Base-by-base conservation (phyloP, 2,113 vertebrate genomes). In the Nanorana parkeri region DNA sequence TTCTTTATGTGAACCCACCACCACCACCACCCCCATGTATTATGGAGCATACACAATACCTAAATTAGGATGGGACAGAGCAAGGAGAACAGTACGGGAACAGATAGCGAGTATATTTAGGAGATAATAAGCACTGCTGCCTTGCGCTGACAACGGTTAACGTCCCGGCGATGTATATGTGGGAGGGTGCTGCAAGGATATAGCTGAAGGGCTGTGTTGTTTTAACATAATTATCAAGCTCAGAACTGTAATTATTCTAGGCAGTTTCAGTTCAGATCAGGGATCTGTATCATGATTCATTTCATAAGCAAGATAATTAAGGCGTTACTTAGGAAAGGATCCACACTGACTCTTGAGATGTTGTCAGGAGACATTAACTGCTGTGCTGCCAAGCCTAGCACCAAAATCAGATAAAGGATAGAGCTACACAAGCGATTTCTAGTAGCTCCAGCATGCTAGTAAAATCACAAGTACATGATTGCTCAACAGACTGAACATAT, bases 281-380 rank as follows among this genome's bases (percentile, higher is more conserved):
- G 63, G 68, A 78, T 84, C 66, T 2, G 68, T 78, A 78, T 32
- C 73, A 71, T 52, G 77, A 78, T 56, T 78, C 68, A 84, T 84
- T 78, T 84, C 82, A 84, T 72, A 78, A 83, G 80, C 41, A 16
- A 21, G 8, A 76, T 83, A 76, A 83, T 83, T 60, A 83, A 60
- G 24, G 52, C 29, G 71, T 32, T 65, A 26, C 73, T 73, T 24
- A 16, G n/a, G 23, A 16, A 55, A 52, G 51, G 61, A 65, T 52
- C 51, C 24, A 65, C 51, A 26, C 20, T 10, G 17, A 64, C 26
- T 28, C 58, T 60, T 41, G 54, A 19, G n/a, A 21, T 26, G 29
- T 63, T 68, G 77, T 68, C 65, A 79, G 41, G 24, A 26, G 47
- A 78, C 5, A 26, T 78, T 78, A 78, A 78, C 76, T 21, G 60